Base-by-base conservation (phyloP, 2,113 vertebrate genomes). In the Strix aluco region DNA sequence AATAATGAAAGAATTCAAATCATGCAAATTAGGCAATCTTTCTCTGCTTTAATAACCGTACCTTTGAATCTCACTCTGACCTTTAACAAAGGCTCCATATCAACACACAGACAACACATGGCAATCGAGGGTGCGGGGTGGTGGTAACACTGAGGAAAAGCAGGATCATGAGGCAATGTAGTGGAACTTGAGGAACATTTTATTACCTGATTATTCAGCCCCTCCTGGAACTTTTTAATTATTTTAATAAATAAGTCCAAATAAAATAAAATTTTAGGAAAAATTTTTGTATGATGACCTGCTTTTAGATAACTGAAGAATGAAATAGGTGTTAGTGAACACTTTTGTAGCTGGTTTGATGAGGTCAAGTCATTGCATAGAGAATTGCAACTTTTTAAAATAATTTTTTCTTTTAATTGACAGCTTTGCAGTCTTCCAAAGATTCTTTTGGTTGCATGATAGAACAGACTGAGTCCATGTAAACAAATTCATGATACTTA, bases 41-140 rank as follows among this genome's bases (percentile, higher is more conserved):
- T 69, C 52, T 57, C 30, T 86, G 58, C 61, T 74, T 81, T 42
- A 81, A 67, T 89, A 93, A 87, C 86, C 29, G 57, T 52, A 73
- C 30, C 74, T 87, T 78, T 69, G 85, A 81, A 79, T 93, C 46
- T 94, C 63, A 75, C 36, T 91, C 17, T 94, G 86, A 92, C 67
- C 34, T 94, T 89, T 81, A 77, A 29, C 62, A 79, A 81, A 87
- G 38, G 47, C 34, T 72, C 51, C 10, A 0, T 62, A 85, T 86
- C 36, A 36, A 36, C 75, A 59, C 14, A 52, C 18, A 73, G 62
- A 46, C 10, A 85, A 57, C 44, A 44, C 20, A 34, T 54, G 27
- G 30, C 59, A 10, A 9, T 14, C 2, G 2, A 32, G 22, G 26
- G 9, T 10, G 13, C 2, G 15, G 14, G 25, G 29, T 49, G 38